Conservation (phyloP, 2,888 invertebrate species). For the Ceriagrion tenellum region DNA sequence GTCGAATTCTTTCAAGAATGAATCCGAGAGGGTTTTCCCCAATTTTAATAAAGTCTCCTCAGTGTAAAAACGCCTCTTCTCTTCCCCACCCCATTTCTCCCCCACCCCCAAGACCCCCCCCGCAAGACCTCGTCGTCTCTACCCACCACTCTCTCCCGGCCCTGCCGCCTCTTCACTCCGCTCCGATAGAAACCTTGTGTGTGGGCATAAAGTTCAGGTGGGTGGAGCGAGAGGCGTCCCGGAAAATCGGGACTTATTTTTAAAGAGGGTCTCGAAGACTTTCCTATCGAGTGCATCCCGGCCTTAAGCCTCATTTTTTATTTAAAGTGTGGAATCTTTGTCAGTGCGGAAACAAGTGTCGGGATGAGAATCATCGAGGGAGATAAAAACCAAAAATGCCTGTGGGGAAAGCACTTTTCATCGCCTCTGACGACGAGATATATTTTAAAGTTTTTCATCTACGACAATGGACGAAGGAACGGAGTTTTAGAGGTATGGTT, state of each 20-base stretch:
- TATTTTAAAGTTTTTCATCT: no score
- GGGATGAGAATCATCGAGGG: not conserved
- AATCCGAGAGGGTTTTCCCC: slow-evolving; percentile 53
- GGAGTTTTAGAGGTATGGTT: no score
- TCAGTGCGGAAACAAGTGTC: not conserved
- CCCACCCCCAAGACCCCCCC: not conserved
- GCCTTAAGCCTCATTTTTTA: not conserved
- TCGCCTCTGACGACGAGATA: not conserved
- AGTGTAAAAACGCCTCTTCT: slow-evolving; percentile 47
- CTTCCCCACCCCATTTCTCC: not conserved
- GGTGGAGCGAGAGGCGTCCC: not conserved
- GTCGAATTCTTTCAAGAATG: slow-evolving; percentile 63
- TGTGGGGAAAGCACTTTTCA: not conserved
- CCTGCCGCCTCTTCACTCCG: not conserved
- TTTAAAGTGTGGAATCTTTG: not conserved
- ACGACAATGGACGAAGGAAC: no score
- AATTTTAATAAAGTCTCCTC: slow-evolving; percentile 65
- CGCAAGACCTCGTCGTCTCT: no score
- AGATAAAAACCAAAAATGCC: not conserved
- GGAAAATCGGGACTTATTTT: not conserved
- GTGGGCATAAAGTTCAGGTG: not conserved
- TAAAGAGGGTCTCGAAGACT: not conserved
- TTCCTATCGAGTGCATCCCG: not conserved
- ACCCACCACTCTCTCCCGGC: not conserved
- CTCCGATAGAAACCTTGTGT: not conserved